phyloP scores from a whole-genome alignment of 1,140 invertebrate genomes.

The Heliconius hewitsoni region DNA sequence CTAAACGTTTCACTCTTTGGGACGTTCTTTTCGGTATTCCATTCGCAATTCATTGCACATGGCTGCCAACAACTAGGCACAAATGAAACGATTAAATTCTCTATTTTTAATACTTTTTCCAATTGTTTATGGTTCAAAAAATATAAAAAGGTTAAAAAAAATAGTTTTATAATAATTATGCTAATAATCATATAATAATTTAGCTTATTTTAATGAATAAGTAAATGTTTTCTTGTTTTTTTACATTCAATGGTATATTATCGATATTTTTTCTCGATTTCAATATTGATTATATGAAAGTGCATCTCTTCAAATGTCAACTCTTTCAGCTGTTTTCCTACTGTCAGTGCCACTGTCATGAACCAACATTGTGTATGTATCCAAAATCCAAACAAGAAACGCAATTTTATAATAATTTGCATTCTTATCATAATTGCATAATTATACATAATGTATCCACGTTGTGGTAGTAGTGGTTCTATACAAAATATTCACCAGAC shows the following conservation, averaged over 20 bases:
- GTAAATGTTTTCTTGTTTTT: not conserved
- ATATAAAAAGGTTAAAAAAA: no score
- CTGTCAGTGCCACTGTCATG: not conserved
- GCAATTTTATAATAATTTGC: not conserved
- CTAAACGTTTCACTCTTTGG: constrained; percentile 35
- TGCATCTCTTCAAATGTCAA: not conserved
- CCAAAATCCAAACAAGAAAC: not conserved
- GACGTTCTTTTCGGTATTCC: constrained; percentile 23
- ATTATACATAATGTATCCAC: constrained; percentile 84
- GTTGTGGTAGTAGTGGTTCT: constrained; percentile 92
- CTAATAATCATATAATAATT: not conserved
- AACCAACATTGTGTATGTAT: not conserved
- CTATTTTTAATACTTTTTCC: not conserved
- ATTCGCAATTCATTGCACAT: constrained; percentile 20
- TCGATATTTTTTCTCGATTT: not conserved
- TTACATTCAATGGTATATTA: not conserved
- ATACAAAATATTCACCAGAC: constrained; percentile 85
- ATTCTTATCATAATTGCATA: not conserved
- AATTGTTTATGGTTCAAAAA: not conserved
- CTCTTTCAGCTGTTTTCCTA: not conserved
- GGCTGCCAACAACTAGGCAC: constrained; percentile 1
- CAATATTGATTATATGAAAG: not conserved
- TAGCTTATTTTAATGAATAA: not conserved
- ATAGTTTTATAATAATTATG: not conserved
- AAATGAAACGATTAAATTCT: not conserved